Base-by-base conservation (phyloP, 1,140 invertebrate genomes). In the Ruditapes philippinarum region DNA sequence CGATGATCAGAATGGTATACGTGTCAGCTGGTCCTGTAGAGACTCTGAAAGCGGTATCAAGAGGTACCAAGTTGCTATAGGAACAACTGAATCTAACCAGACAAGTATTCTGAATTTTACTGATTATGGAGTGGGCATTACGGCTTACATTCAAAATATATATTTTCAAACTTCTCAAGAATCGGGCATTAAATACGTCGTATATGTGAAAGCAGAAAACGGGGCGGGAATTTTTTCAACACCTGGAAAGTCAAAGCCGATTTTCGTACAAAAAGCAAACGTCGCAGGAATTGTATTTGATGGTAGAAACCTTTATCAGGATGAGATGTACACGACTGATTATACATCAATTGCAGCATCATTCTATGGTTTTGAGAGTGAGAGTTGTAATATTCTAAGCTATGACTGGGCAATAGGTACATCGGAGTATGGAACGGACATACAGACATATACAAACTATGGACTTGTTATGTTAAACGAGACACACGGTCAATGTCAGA, bases 341-440 rank as follows among this genome's bases (percentile, higher is more conserved):
- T 62, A 31, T n/a, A 45, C 79, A 7, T 83, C 89, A 19, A 80
- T 92, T 49, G 83, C 88, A 25, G 74, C 88, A 51, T 88, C 84
- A 22, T 92, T 92, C 49, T n/a, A 80, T 28, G 90, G 90, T 11
- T 92, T 92, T 88, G 65, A 88, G 60, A 92, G 91, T 88, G 88
- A 89, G 74, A 79, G 83, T 22, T 92, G 91, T 65, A 87, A 88
- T 68, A 92, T 92, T 45, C 33, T 90, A 17, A 78, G 49, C 60
- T 92, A 92, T 88, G 91, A 92, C 42, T 92, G 90, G 91, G 88
- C 88, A 0, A 81, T 89, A 36, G 91, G 91, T 33, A 87, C 88
- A 5, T 40, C 28, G 0, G 49, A 74, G 33, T 85, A 73, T 60
- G 83, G 83, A 12, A 60, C 83, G 4, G 68, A 85, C 36, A 60